These are phyloP conservation scores for Unio delphinus DNA, from an alignment of 2,888 invertebrate species.

Conservation along the genomic window DNA sequence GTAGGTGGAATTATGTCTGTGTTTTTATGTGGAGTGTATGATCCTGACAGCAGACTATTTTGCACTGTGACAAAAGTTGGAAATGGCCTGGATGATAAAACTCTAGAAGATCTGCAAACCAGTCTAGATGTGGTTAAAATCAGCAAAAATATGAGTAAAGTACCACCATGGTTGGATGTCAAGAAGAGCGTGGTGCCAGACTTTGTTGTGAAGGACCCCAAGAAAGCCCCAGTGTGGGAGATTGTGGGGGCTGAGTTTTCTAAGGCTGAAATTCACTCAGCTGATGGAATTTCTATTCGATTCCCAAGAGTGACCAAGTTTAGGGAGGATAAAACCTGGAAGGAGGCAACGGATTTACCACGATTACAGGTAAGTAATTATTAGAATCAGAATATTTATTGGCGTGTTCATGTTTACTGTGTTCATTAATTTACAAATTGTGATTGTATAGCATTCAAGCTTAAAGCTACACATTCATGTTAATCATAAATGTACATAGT, in stretches of 20 bases:
- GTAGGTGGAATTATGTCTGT: conserved; percentile 90
- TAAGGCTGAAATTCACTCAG: conserved; percentile 83
- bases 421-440: neutral
- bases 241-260: conserved; percentile 83
- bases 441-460: neutral
- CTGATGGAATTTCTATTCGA: conserved; percentile 92
- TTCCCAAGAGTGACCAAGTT: conserved; percentile 87
- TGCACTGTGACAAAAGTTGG: conserved; percentile 90
- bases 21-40: conserved; percentile 93
- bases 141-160: conserved; percentile 74
- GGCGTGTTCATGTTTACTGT: neutral
- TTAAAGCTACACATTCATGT: too few relatives aligned
- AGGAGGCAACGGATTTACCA: conserved; percentile 84
- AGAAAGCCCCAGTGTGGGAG: conserved; percentile 89
- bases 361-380: conserved; percentile 57
- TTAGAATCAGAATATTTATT: neutral
- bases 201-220: conserved; percentile 88
- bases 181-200: conserved; percentile 90
- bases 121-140: conserved; percentile 86
- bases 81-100: conserved; percentile 88
- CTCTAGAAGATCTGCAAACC: conserved; percentile 81
- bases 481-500: too few relatives aligned
- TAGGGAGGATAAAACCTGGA: conserved; percentile 87
- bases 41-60: conserved; percentile 80
- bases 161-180: conserved; percentile 87